These are phyloP conservation scores for Naso thynnoides DNA, from an alignment of 2,797 vertebrate genomes.

Conservation along the genomic window DNA sequence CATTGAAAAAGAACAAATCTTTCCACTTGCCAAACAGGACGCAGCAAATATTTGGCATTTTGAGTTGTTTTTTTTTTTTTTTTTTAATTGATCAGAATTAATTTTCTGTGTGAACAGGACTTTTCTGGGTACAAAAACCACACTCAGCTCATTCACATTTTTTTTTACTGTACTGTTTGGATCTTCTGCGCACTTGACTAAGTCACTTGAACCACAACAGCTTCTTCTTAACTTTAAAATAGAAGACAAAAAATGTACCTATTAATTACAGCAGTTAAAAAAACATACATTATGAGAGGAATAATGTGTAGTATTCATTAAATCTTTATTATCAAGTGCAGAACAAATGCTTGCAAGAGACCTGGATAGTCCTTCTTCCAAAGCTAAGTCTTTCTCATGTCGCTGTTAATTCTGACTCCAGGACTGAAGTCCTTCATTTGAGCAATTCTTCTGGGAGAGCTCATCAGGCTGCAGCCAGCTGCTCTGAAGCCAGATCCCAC, in stretches of 20 bases:
- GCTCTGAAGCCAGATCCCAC: constrained; percentile 57
- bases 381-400: constrained; percentile 14
- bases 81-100: neutral
- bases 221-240: neutral
- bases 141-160: no score
- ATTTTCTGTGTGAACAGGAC: neutral
- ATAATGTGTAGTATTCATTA: neutral
- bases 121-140: neutral
- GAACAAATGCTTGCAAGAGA: neutral
- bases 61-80: neutral
- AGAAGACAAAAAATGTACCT: neutral
- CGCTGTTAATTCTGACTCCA: constrained; percentile 42
- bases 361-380: constrained; percentile 15
- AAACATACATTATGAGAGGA: neutral
- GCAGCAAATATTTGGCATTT: no score
- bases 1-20: neutral
- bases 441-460: constrained; percentile 45
- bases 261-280: neutral
- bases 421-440: constrained; percentile 36
- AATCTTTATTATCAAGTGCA: neutral
- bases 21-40: neutral
- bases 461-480: constrained; percentile 67
- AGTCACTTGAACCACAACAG: neutral
- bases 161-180: no score
- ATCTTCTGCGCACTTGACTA: neutral